phyloP scores from a whole-genome alignment of 1,140 invertebrate species.

The Diabrotica virgifera region DNA sequence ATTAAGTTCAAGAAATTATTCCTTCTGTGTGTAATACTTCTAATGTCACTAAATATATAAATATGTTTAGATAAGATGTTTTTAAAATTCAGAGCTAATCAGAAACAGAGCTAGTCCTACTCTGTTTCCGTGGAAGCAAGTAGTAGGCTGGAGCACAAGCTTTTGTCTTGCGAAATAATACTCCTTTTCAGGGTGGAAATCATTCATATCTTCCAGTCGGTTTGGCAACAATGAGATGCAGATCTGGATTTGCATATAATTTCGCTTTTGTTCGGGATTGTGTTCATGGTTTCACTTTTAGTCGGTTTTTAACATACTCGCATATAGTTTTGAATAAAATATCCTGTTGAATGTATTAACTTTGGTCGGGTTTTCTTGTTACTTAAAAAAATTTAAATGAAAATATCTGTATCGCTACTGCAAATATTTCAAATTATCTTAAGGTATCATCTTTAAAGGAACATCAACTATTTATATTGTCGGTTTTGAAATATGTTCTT shows the following conservation, averaged over 20 bases:
- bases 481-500: too few relatives aligned
- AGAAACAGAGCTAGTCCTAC: not conserved
- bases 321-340: conserved; percentile 31
- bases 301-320: conserved; percentile 3
- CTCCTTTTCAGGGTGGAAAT: conserved; percentile 14
- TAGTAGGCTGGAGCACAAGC: conserved; percentile 12
- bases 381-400: too few relatives aligned
- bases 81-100: too few relatives aligned
- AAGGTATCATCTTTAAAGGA: too few relatives aligned
- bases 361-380: too few relatives aligned
- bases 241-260: conserved; percentile 35
- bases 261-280: conserved; percentile 5
- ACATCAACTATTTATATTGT: too few relatives aligned
- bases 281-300: conserved; percentile 13
- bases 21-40: too few relatives aligned
- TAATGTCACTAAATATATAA: too few relatives aligned
- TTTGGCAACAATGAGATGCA: conserved; percentile 36
- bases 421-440: too few relatives aligned
- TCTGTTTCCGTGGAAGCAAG: not conserved
- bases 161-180: conserved; percentile 18
- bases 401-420: too few relatives aligned
- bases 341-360: conserved; percentile 6
- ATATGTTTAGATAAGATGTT: too few relatives aligned
- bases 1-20: too few relatives aligned
- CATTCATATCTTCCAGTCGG: conserved; percentile 35